A percentile compares a stretch with the other conserved stretches of the same genome.
phyloP scores from a whole-genome alignment of 2,797 vertebrate species.

The Monodelphis domestica region DNA sequence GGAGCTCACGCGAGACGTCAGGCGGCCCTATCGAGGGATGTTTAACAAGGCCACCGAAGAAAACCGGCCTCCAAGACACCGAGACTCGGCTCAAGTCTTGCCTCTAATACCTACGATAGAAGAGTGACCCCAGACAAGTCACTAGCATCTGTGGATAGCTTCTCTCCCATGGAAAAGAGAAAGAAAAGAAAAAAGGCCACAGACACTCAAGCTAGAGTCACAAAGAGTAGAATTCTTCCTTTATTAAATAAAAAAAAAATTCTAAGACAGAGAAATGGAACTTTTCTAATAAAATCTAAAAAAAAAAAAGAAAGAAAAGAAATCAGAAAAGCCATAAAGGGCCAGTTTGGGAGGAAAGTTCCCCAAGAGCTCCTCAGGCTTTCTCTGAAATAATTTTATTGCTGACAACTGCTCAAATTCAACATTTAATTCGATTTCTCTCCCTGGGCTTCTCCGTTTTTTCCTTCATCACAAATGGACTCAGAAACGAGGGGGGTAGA shows the following conservation, averaged over 20 bases:
- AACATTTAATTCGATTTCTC: neutral
- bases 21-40: neutral
- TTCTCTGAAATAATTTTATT: neutral
- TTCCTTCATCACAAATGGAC: slow-evolving; percentile 19
- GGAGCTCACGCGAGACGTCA: slow-evolving; percentile 6
- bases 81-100: too few species aligned
- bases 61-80: neutral
- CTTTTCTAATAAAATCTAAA: neutral
- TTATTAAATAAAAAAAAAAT: slow-evolving; percentile 60
- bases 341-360: neutral
- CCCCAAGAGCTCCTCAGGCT: neutral
- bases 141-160: neutral
- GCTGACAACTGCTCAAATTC: neutral
- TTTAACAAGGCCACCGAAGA: slow-evolving; percentile 50
- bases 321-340: neutral
- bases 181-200: too few species aligned
- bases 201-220: neutral
- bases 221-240: neutral
- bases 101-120: neutral
- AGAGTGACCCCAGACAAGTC: neutral
- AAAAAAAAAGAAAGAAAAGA: too few species aligned
- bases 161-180: neutral
- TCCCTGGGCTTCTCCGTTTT: neutral
- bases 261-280: neutral
- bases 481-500: slow-evolving; percentile 23